A percentile compares a stretch with the other conserved stretches of the same genome.
Evolutionary conservation across 2,113 vertebrate genomes (phyloP).

Genomic region (Lycaon pictus): DNA sequence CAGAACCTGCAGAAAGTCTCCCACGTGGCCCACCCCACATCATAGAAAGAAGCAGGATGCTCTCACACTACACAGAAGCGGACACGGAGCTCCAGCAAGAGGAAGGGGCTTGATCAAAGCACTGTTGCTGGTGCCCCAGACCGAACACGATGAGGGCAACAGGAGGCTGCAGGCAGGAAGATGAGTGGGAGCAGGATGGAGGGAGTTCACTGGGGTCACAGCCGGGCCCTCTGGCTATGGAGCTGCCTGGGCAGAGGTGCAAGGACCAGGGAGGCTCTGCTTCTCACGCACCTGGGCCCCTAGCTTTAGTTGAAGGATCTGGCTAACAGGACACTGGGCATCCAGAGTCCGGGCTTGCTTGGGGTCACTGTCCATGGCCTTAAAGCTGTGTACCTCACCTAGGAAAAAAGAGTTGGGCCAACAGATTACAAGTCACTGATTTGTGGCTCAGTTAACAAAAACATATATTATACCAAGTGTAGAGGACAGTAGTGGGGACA

Average conservation of each 20-base stretch:
- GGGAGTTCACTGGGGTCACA: neutral
- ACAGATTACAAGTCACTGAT: neutral
- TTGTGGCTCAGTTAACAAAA: conserved; percentile 40
- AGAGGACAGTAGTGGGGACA: neutral
- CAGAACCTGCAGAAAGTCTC: neutral
- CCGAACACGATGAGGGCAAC: neutral
- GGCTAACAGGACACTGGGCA: conserved; percentile 93
- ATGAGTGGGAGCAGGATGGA: neutral
- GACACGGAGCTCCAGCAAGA: neutral
- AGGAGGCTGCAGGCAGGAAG: neutral
- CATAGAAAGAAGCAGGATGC: neutral
- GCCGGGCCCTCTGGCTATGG: neutral
- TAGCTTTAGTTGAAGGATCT: conserved; percentile 93
- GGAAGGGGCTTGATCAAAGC: neutral
- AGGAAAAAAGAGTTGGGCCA: conserved; percentile 34
- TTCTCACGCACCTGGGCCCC: conserved; percentile 92
- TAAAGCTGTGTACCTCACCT: conserved; percentile 90
- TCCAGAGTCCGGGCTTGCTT: conserved; percentile 90
- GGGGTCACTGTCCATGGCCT: conserved; percentile 95
- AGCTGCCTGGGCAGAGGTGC: neutral
- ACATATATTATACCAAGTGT: neutral
- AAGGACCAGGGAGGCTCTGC: neutral
- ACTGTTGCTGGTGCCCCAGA: neutral
- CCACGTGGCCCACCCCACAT: neutral
- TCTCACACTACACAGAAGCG: neutral